phyloP scores from a whole-genome alignment of 2,888 invertebrate species.

The Lycaena phlaeas region DNA sequence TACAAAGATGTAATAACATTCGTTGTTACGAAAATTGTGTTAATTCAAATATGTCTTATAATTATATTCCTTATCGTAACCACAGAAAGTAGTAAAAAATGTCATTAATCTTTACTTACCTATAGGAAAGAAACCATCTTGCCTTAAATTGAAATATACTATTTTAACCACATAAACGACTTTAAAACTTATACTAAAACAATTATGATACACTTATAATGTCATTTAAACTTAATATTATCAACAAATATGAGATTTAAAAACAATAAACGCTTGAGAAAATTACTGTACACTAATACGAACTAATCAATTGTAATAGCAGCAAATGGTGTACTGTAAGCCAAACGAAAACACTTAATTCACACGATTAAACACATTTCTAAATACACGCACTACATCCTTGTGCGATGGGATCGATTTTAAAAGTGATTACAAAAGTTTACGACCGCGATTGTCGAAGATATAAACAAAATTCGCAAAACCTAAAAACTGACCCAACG shows the following conservation, averaged over 20 bases:
- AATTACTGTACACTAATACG: slow-evolving; percentile 23
- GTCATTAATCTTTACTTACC: slow-evolving; percentile 28
- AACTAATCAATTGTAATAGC: slow-evolving; percentile 34
- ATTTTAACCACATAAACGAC: slow-evolving; percentile 22
- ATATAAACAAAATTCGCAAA: slow-evolving; percentile 68
- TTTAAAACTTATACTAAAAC: slow-evolving; percentile 37
- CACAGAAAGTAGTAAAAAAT: slow-evolving; percentile 26
- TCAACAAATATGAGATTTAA: slow-evolving; percentile 27
- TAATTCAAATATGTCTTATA: slow-evolving; percentile 15
- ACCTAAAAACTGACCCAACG: slow-evolving; percentile 53
- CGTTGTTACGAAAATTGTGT: neutral
- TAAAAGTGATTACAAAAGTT: slow-evolving; percentile 67
- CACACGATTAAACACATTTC: slow-evolving; percentile 41
- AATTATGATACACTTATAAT: slow-evolving; percentile 30
- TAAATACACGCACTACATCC: slow-evolving; percentile 57
- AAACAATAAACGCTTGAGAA: slow-evolving; percentile 33
- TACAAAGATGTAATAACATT: neutral
- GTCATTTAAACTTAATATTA: slow-evolving; percentile 34
- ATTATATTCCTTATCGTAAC: slow-evolving; percentile 30
- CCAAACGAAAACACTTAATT: slow-evolving; percentile 38
- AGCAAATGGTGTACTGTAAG: slow-evolving; percentile 37
- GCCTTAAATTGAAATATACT: slow-evolving; percentile 24
- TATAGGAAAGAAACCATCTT: slow-evolving; percentile 34
- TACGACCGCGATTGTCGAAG: slow-evolving; percentile 59
- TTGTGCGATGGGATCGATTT: slow-evolving; percentile 43